phyloP scores from a whole-genome alignment of 1,140 invertebrate genomes.

The Megalopta genalis region DNA sequence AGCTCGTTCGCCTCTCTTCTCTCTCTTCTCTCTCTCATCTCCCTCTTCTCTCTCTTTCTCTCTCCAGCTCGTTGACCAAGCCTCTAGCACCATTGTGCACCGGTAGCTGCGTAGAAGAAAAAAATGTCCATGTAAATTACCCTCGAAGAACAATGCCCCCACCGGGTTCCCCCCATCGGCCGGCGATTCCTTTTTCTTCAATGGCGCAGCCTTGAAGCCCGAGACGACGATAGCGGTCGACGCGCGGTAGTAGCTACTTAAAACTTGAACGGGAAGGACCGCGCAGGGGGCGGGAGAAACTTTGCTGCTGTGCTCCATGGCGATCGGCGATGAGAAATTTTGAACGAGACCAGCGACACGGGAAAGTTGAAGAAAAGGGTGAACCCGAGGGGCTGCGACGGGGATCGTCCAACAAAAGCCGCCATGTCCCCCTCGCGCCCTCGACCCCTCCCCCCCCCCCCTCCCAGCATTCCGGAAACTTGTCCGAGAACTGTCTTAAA shows the following conservation, averaged over 20 bases:
- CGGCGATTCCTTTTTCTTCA: conserved; percentile 37
- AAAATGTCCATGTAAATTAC: conserved; percentile 67
- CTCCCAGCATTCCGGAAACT: not conserved
- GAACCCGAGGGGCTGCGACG: conserved; percentile 10
- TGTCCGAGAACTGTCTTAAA: not conserved
- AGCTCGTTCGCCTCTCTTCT: conserved; percentile 44
- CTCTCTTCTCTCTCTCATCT: not conserved
- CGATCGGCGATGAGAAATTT: conserved; percentile 57
- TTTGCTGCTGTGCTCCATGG: conserved; percentile 44
- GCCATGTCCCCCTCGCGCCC: not conserved
- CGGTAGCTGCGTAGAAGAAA: conserved; percentile 40
- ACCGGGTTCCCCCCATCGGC: conserved; percentile 24
- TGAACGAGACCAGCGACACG: conserved; percentile 35
- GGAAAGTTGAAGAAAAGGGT: conserved; percentile 36
- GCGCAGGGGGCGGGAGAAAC: conserved; percentile 29
- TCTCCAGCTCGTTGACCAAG: not conserved
- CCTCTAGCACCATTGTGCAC: conserved; percentile 50
- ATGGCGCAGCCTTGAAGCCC: conserved; percentile 33
- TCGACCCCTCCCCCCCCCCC: not conserved
- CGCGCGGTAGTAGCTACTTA: conserved; percentile 50
- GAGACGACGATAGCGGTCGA: conserved; percentile 36
- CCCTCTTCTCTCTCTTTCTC: not conserved
- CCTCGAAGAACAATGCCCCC: conserved; percentile 61
- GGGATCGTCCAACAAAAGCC: conserved; percentile 44
- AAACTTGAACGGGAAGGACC: conserved; percentile 31